These are phyloP conservation scores for Nymphicus hollandicus DNA, from an alignment of 2,113 vertebrate genomes.

Conservation along the genomic window DNA sequence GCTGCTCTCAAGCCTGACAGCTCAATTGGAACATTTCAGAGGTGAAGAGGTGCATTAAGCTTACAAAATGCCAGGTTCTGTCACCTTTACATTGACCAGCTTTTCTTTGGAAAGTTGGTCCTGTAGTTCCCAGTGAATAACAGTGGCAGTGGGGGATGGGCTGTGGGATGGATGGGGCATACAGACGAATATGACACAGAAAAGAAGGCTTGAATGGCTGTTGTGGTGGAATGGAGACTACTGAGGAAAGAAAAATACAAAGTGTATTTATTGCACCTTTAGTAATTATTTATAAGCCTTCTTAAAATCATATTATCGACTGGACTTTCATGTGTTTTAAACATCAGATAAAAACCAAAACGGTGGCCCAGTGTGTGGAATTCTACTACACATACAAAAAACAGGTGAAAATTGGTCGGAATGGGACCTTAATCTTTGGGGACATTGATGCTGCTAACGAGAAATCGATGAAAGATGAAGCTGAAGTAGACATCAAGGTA, in stretches of 20 bases:
- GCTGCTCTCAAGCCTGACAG: not conserved
- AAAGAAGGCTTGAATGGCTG: not conserved
- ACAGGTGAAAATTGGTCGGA: constrained; percentile 93
- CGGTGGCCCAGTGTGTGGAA: constrained; percentile 95
- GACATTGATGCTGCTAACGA: constrained; percentile 78
- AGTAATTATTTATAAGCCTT: not conserved
- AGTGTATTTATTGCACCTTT: not conserved
- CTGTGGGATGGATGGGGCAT: not conserved
- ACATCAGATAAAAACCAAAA: constrained; percentile 91
- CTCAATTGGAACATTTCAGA: not conserved
- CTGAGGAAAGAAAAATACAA: not conserved
- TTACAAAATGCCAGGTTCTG: not conserved
- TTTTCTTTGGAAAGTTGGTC: not conserved
- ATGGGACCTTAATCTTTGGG: constrained; percentile 88
- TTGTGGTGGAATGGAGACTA: not conserved
- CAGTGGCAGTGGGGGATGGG: not conserved
- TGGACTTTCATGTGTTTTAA: not conserved
- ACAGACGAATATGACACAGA: rapidly evolving
- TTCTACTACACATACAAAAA: constrained; percentile 98
- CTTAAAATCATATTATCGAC: not conserved
- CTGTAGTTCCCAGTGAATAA: not conserved
- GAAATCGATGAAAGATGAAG: constrained; percentile 80
- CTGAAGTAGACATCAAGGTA: constrained; percentile 87
- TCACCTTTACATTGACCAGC: constrained; percentile 2
- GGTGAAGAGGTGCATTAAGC: not conserved